Evolutionary conservation across 2,888 invertebrate genomes (phyloP), one percentile per base, ranked within the genome.

Genomic region (Nomada ferruginata): DNA sequence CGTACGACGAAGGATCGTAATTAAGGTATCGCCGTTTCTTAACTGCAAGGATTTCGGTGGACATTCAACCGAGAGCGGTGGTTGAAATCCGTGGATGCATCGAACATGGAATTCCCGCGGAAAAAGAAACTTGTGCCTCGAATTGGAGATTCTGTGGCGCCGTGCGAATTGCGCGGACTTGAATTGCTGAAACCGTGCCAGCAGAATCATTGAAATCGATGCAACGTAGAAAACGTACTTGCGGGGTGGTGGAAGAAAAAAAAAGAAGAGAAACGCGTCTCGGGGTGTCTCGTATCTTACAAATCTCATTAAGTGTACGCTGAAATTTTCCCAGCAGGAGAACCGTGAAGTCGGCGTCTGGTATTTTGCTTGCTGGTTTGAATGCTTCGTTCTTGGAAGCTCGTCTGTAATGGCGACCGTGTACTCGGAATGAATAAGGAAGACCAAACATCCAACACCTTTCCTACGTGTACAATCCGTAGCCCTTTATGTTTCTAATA

Each of bases 201-300:
- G 65, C 47, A 65, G 50, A 18, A 26, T 44, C 63, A 18, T 29
- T 42, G 4, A 66, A 47, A 36, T 44, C 50, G 57, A 63, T 61
- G 70, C 29, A 59, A 42, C 10, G 20, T 65, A 59, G 64, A 55
- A 55, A 64, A 63, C 50, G 65, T 20, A 42, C 47, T 63, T 26
- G 7, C 44, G n/a, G 23, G 23, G 64, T 2, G 55, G n/a, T 1
- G 50, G 15, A 11, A 50, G 15, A 50, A 13, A 18, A 3, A 50
- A 13, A 18, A 50, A 18, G 69, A 69, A 65, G 71, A 55, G 57
- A 20, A 66, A 66, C 57, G 53, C n/a, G 61, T 66, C 44, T 57
- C 73, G 72, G 36, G 82, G 86, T 87, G 89, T 88, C 90, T 88
- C 90, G 86, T 90, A 90, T 88, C 89, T 91, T 87, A 89, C 87